Evolutionary conservation across 2,888 invertebrate species (phyloP), one percentile per base, ranked within the genome.

Genomic region (Sphecodes monilicornis): DNA sequence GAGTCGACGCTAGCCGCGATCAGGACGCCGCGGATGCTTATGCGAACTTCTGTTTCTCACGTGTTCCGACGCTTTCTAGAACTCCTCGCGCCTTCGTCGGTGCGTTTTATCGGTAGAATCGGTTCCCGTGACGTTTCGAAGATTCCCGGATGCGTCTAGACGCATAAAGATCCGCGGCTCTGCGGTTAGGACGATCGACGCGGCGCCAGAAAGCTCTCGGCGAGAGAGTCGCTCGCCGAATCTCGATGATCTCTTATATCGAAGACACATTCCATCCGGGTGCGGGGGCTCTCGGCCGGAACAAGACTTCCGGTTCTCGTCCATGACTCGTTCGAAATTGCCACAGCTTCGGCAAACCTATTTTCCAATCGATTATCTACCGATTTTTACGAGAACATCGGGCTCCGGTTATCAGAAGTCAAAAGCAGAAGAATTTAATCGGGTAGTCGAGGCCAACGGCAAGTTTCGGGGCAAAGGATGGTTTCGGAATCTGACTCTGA

Each of bases 241-340:
- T 86, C 85, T 83, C 85, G 83, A 88, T 73, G 82, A 87, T 78
- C 54, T 87, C 83, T 84, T 50, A 82, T 66, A 72, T 86, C 84
- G 79, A 84, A 89, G 74, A 84, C 81, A 90, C 89, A 90, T 90
- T 90, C 90, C 90, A 90, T 86, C 89, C 89, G 89, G 84, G 71
- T 76, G 69, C 72, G 79, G 75, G 80, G 79, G 78, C 69, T 78
- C n/a, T 80, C 68, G 70, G 77, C 82, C 88, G 88, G 75, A 32
- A 84, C 36, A n/a, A 87, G 70, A 86, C 89, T 87, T 86, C 78
- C 81, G 84, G 64, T 72, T 89, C 83, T 84, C 89, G 78, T 89
- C 86, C 80, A 82, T 46, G 68, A 78, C 57, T 41, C 66, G 66
- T n/a, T 41, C 57, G 68, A 73, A 18, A 3, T 8, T 81, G 72